Evolutionary conservation across 1,140 invertebrate species (phyloP), one percentile per base, ranked within the genome.

Genomic region (Chironomus tepperi): DNA sequence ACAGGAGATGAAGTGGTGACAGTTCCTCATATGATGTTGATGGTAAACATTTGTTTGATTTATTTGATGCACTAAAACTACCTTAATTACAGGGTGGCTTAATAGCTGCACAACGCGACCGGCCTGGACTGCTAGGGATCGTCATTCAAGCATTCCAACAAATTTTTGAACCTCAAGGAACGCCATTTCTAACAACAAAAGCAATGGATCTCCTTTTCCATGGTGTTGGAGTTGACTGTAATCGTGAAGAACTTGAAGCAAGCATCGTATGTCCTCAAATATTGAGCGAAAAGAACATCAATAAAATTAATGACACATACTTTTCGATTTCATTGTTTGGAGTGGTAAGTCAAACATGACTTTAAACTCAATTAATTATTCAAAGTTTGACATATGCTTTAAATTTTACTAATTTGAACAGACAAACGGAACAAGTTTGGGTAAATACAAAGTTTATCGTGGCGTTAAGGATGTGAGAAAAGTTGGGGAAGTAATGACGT

Each of bases 281-380:
- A 19, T 79, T 79, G 1, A 12, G 1, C 5, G 47, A 57, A 1
- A 84, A 83, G 57, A 83, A 83, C 73, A 79, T 89, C 1, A 78
- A 81, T 7, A 79, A 82, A 74, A 82, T 88, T 42, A 86, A 85
- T 5, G 86, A 88, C 18, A 86, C 88, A 75, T 85, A 87, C 74
- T 88, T 88, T 76, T 82, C 83, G 16, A 89, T 93, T 79, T 91
- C 91, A 0, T 78, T 92, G 1, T 86, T 93, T 78, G 90, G 88
- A 47, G 79, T 83, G 78, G 90, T 92, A 83, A 84, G 85, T 81
- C 24, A 18, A 57, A 57, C n/a, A 57, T 12, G 24, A 34, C 12
- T 57, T 57, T 57, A 15, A n/a, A 34, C 24, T 34, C 5, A 5
- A 1, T 34, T 34, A 57, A 57, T 57, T n/a, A 57, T 57, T 57